Conservation (phyloP, 2,113 vertebrate genomes). For the Struthidea cinerea region DNA sequence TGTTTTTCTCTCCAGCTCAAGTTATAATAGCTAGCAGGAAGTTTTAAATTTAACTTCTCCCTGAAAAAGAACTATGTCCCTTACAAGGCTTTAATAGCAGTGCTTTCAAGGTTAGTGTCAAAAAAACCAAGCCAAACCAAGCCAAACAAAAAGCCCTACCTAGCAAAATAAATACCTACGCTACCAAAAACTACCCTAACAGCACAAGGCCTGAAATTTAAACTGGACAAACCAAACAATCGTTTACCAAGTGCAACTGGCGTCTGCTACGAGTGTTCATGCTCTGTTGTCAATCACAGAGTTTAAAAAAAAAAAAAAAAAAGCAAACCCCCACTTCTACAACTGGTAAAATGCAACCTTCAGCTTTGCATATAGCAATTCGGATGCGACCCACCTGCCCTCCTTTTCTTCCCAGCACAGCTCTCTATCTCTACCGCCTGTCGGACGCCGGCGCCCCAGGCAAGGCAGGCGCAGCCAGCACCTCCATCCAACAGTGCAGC, state of each 20-base stretch:
- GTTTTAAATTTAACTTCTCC: background rate
- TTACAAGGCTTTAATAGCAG: background rate
- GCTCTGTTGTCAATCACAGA: too few species aligned
- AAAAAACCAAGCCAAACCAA: background rate
- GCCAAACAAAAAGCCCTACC: background rate
- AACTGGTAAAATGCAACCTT: background rate
- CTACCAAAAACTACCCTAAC: background rate
- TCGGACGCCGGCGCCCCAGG: accelerated
- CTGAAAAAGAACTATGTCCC: background rate
- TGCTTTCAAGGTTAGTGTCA: background rate
- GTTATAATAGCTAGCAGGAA: background rate
- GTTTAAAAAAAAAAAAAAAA: too few species aligned
- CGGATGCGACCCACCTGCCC: accelerated
- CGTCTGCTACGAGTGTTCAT: accelerated
- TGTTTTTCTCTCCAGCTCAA: background rate
- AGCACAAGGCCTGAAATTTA: background rate
- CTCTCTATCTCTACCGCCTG: accelerated
- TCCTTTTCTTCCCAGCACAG: accelerated
- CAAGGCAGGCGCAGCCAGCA: background rate
- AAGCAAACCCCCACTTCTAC: background rate
- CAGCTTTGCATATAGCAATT: accelerated
- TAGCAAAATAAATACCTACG: background rate
- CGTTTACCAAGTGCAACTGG: too few species aligned
- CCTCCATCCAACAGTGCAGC: accelerated
- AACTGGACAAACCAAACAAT: background rate